These are phyloP conservation scores for Myopa tessellatipennis DNA, from an alignment of 2,888 invertebrate genomes.

Conservation along the genomic window DNA sequence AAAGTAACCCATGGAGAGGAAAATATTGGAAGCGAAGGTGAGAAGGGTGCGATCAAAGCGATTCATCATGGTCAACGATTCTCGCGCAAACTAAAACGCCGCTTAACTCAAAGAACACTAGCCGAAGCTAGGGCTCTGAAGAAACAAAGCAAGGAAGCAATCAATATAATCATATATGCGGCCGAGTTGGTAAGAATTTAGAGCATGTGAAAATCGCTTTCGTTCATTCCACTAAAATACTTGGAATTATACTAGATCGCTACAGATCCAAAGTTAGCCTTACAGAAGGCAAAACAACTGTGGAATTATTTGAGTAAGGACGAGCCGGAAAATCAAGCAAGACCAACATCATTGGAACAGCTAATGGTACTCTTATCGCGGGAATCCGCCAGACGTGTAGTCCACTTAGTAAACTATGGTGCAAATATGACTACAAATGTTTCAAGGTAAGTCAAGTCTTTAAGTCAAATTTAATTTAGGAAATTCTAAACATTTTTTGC, in stretches of 20 bases:
- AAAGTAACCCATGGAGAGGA: constrained; percentile 57
- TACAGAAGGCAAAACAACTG: constrained; percentile 79
- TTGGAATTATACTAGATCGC: constrained; percentile 72
- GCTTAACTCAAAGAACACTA: constrained; percentile 81
- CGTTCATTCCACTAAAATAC: background rate
- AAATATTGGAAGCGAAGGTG: constrained; percentile 52
- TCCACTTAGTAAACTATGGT: constrained; percentile 82
- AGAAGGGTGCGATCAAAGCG: constrained; percentile 75
- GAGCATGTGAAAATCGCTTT: background rate
- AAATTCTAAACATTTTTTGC: constrained; percentile 35
- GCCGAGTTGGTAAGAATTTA: constrained; percentile 76
- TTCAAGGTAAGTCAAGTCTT: constrained; percentile 69
- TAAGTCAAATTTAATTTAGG: background rate
- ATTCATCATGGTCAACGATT: constrained; percentile 83
- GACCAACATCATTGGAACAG: constrained; percentile 82
- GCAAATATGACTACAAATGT: constrained; percentile 71
- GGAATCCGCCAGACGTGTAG: constrained; percentile 81
- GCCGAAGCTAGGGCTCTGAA: constrained; percentile 84
- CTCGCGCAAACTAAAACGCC: constrained; percentile 80
- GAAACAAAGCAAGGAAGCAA: constrained; percentile 80
- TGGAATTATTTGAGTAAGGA: constrained; percentile 79
- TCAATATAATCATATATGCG: constrained; percentile 81
- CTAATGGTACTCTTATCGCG: constrained; percentile 79
- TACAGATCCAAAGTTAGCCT: constrained; percentile 81
- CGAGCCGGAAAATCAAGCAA: constrained; percentile 87